A percentile compares a stretch with the other conserved stretches of the same genome.
Conservation (phyloP, 2,113 vertebrate species). For the Montifringilla adamsi region DNA sequence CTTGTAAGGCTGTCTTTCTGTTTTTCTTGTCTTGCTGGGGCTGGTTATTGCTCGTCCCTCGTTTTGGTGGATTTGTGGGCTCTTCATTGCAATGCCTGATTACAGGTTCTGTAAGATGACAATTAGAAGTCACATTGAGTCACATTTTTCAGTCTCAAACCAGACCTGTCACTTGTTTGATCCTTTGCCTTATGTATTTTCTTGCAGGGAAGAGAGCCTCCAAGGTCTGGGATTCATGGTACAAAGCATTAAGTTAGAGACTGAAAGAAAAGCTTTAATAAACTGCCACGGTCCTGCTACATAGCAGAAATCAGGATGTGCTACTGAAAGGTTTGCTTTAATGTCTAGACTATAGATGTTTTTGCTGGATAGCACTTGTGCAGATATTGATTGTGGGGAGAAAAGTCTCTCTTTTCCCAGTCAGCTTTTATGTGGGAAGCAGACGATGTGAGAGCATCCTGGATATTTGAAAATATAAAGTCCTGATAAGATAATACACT, state of each 20-base stretch:
- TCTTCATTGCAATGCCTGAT: not conserved
- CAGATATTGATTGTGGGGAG: not conserved
- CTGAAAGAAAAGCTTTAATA: conserved; percentile 10
- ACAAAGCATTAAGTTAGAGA: not conserved
- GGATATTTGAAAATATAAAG: conserved; percentile 30
- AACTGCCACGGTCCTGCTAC: not conserved
- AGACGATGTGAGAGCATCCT: not conserved
- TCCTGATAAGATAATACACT: conserved; percentile 18
- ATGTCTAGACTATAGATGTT: conserved; percentile 18
- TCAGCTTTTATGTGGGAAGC: not conserved
- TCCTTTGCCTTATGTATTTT: not conserved
- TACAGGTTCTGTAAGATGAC: not conserved
- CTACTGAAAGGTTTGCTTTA: conserved; percentile 41
- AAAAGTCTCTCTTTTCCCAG: not conserved
- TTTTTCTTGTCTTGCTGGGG: not conserved
- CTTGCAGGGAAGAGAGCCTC: not conserved
- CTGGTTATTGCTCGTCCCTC: not conserved
- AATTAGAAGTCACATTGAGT: not conserved
- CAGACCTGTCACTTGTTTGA: not conserved
- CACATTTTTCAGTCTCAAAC: not conserved
- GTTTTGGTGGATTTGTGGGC: not conserved
- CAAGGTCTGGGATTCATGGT: not conserved
- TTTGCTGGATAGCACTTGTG: conserved; percentile 16
- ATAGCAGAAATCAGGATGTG: conserved; percentile 5
- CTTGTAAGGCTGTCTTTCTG: not conserved